Percentiles rank a stretch among this genome's conserved stretches.
phyloP scores from a whole-genome alignment of 2,797 vertebrate genomes.

The Danio kyathit region DNA sequence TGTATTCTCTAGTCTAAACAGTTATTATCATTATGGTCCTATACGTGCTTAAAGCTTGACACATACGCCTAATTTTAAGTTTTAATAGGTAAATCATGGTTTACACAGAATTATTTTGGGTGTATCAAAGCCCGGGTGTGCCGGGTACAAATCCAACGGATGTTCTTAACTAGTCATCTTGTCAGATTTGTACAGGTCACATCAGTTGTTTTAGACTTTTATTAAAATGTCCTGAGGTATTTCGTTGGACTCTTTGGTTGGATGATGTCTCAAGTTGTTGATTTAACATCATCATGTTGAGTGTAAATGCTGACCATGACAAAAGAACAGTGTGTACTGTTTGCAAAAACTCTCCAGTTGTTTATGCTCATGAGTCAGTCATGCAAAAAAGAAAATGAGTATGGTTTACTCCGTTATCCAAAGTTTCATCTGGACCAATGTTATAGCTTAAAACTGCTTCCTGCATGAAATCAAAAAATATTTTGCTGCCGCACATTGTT shows the following conservation, averaged over 20 bases:
- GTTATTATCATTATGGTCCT: neutral
- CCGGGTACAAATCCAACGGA: neutral
- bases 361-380: neutral
- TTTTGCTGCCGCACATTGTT: no score
- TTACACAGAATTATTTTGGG: neutral
- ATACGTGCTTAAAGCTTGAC: neutral
- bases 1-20: neutral
- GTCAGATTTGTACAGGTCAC: neutral
- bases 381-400: neutral
- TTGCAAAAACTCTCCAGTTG: neutral
- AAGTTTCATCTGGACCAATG: neutral
- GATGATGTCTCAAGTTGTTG: neutral
- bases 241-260: neutral
- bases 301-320: neutral
- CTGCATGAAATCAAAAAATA: no score
- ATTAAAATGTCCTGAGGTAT: neutral
- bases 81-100: neutral
- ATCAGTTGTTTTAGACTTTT: neutral
- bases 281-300: neutral
- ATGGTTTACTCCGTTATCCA: neutral
- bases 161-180: slow-evolving; percentile 15
- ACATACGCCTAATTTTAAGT: neutral
- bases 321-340: neutral
- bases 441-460: neutral
- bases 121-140: slow-evolving; percentile 37